Evolutionary conservation across 1,140 invertebrate species (phyloP).

Genomic region (Sarcophaga peregrina): DNA sequence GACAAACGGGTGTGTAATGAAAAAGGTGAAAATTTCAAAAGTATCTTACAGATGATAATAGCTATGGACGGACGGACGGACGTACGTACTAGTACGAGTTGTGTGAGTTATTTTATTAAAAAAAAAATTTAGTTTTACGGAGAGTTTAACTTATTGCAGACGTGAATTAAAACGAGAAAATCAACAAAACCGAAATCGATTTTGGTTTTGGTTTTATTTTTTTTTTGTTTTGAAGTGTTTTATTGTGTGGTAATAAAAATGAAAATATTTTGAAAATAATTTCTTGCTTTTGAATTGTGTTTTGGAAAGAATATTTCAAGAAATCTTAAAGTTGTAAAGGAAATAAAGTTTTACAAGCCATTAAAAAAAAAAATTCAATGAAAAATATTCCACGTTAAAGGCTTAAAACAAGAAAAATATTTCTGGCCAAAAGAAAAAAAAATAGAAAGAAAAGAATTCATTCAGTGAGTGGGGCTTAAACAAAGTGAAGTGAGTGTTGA

Average conservation of each 20-base stretch:
- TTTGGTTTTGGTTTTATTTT: neutral
- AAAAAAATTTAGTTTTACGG: neutral
- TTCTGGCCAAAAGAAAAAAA: too few relatives aligned
- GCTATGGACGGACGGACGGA: neutral
- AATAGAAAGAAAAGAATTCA: too few relatives aligned
- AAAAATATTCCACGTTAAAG: too few relatives aligned
- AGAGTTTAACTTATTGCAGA: conserved; percentile 3
- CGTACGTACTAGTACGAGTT: neutral
- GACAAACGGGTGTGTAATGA: neutral
- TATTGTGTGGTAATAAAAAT: neutral
- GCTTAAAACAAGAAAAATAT: too few relatives aligned
- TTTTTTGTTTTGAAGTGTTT: too few relatives aligned
- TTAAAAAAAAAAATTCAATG: too few relatives aligned
- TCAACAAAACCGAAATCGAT: too few relatives aligned
- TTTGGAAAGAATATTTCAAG: neutral
- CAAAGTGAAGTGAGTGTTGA: too few relatives aligned
- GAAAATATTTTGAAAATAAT: neutral
- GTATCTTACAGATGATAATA: neutral
- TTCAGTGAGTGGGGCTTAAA: too few relatives aligned
- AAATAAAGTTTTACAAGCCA: too few relatives aligned
- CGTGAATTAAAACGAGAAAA: neutral
- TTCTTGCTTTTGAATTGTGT: neutral
- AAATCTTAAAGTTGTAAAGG: neutral
- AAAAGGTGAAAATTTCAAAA: neutral
- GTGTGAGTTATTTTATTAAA: too few relatives aligned